Conservation (phyloP, 1,140 invertebrate species). For the Zaprionus nigranus region DNA sequence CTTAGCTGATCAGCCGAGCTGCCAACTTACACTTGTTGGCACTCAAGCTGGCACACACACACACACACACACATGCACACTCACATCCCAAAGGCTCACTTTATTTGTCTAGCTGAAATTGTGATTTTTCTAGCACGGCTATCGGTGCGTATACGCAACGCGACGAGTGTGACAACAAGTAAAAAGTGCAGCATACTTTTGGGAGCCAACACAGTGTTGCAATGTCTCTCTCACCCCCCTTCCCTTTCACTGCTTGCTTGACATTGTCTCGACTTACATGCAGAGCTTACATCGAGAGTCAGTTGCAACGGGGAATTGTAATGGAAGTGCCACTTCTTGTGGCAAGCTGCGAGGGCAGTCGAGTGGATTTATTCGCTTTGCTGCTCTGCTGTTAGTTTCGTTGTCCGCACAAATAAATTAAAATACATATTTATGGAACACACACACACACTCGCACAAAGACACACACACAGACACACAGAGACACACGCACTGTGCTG, state of each 20-base stretch:
- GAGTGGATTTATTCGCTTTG: conserved; percentile 40
- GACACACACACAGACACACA: conserved; percentile 4
- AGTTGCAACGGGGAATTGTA: conserved; percentile 33
- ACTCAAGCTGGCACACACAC: conserved; percentile 36
- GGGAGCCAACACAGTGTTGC: conserved; percentile 20
- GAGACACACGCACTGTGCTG: conserved; percentile 7
- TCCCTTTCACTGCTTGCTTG: neutral
- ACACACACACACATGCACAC: neutral
- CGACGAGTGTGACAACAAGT: conserved; percentile 33
- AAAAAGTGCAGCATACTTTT: conserved; percentile 50
- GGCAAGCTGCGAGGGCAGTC: conserved; percentile 36
- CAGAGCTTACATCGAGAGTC: conserved; percentile 55
- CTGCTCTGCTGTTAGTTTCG: conserved; percentile 31
- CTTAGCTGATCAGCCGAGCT: conserved; percentile 68
- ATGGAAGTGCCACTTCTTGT: conserved; percentile 41
- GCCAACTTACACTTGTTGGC: conserved; percentile 77
- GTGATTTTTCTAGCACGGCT: conserved; percentile 43
- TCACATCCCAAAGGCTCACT: conserved; percentile 31
- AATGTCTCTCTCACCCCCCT: conserved; percentile 10
- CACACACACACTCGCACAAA: conserved; percentile 1
- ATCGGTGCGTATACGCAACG: conserved; percentile 59
- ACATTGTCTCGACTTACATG: conserved; percentile 45
- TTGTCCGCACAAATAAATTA: conserved; percentile 58
- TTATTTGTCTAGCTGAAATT: conserved; percentile 63
- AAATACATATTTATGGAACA: conserved; percentile 61